Percentiles rank a stretch among this genome's conserved stretches.
Evolutionary conservation across 2,888 invertebrate species (phyloP).

Genomic region (Temnothorax ravouxi): DNA sequence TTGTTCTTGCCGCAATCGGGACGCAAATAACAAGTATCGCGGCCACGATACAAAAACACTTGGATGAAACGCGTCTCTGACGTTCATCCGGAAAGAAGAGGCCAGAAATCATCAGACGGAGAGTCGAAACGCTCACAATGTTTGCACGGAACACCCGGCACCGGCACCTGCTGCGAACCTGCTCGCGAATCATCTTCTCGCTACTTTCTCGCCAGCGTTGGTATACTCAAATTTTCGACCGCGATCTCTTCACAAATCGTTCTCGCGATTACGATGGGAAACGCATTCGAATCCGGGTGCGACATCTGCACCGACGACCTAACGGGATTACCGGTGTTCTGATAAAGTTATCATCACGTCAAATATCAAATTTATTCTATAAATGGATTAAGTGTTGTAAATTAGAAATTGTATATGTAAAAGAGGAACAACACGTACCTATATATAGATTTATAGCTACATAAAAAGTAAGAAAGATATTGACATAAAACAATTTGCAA

Average conservation of each 20-base stretch:
- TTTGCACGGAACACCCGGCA: slow-evolving; percentile 67
- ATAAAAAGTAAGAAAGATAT: not conserved
- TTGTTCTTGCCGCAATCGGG: slow-evolving; percentile 30
- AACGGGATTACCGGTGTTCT: not conserved
- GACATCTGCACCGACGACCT: not conserved
- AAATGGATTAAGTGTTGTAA: not conserved
- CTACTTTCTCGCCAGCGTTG: slow-evolving; percentile 49
- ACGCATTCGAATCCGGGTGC: not conserved
- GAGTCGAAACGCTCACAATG: slow-evolving; percentile 49
- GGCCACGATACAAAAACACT: slow-evolving; percentile 25
- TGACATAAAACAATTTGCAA: not conserved
- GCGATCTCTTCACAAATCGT: slow-evolving; percentile 3
- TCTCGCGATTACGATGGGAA: not conserved
- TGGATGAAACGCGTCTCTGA: not conserved
- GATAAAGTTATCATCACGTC: not conserved
- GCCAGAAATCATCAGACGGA: slow-evolving; percentile 58
- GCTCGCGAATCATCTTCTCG: slow-evolving; percentile 51
- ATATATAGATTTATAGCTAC: not conserved
- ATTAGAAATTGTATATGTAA: not conserved
- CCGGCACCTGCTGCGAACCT: slow-evolving; percentile 69
- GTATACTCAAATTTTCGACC: slow-evolving; percentile 54
- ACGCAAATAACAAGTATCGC: slow-evolving; percentile 35
- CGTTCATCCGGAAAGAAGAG: slow-evolving; percentile 21
- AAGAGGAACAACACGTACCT: not conserved
- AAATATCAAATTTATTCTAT: not conserved